A percentile compares a stretch with the other conserved stretches of the same genome.
Conservation (phyloP, 2,797 vertebrate genomes). For the Varecia variegata region DNA sequence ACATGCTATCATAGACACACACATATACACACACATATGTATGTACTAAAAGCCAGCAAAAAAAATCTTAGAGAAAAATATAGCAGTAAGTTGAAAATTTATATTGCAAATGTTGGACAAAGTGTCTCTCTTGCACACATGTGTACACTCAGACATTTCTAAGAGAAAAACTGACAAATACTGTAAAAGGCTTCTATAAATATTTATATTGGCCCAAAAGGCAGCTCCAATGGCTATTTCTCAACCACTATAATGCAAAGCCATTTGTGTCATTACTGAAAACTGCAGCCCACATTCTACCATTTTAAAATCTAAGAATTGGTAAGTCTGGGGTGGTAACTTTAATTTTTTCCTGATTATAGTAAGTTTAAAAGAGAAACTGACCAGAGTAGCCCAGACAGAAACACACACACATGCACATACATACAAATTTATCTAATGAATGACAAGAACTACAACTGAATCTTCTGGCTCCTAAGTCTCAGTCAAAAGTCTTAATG, state of each 20-base stretch:
- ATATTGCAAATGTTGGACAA: neutral
- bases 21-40: neutral
- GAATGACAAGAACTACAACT: conserved; percentile 2
- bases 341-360: neutral
- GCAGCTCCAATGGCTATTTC: neutral
- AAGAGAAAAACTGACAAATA: neutral
- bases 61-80: conserved; percentile 21
- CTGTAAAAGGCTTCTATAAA: neutral
- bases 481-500: neutral
- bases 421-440: neutral
- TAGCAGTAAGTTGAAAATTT: neutral
- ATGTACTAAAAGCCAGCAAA: neutral
- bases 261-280: neutral
- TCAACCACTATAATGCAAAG: neutral
- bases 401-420: neutral
- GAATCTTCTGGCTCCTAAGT: neutral
- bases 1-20: neutral
- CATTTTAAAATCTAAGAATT: neutral
- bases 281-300: neutral
- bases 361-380: neutral
- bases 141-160: neutral
- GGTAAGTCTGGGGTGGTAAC: neutral
- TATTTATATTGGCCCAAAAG: neutral
- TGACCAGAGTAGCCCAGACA: neutral
- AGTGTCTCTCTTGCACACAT: neutral